Evolutionary conservation across 2,797 vertebrate species (phyloP), one percentile per base, ranked within the genome.

Genomic region (Lepidocolaptes lacrymiger): DNA sequence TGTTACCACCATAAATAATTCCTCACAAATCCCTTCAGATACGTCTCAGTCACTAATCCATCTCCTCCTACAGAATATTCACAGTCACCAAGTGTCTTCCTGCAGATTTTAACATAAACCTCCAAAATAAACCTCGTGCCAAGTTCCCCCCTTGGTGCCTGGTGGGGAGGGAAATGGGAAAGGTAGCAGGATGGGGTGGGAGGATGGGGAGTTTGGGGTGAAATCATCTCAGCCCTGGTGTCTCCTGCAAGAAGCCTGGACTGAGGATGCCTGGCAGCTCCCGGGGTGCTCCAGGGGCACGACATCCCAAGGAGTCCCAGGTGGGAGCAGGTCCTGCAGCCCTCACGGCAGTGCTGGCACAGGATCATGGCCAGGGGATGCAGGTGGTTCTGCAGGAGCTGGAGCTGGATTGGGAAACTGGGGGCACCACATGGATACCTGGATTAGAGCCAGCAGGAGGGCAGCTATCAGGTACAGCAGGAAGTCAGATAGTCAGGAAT

Each of bases 1-100:
- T 96, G 97, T 97, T 97, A 95, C 97, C 85, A 95, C 97, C 95
- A 89, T 96, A 96, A 98, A 97, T 98, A 98, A 97, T 97, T 98
- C 97, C 97, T 94, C 23, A 68, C 96, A 97, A 97, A 97, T 97
- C 97, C 96, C 95, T 88, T 94, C 88, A 55, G 92, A 96, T 96
- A 90, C 66, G 32, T 82, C 44, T 58, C 84, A 88, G 78, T 73
- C 87, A 64, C 88, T 93, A 92, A 96, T 97, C 97, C 51, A 8
- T 88, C 94, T 91, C 93, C 89, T 89, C 79, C 96, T 39, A 56
- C 83, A 9, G 97, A 97, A 92, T 85, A 66, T 72, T 92, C 81
- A 51, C 34, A 51, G 94, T 78, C 46, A 28, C 75, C 59, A 17
- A 30, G 77, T 37, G 34, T 85, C 94, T 43, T 69, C 77, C 58